These are phyloP conservation scores for Ennomos fuscantarius DNA, from an alignment of 2,888 invertebrate genomes.

Conservation along the genomic window DNA sequence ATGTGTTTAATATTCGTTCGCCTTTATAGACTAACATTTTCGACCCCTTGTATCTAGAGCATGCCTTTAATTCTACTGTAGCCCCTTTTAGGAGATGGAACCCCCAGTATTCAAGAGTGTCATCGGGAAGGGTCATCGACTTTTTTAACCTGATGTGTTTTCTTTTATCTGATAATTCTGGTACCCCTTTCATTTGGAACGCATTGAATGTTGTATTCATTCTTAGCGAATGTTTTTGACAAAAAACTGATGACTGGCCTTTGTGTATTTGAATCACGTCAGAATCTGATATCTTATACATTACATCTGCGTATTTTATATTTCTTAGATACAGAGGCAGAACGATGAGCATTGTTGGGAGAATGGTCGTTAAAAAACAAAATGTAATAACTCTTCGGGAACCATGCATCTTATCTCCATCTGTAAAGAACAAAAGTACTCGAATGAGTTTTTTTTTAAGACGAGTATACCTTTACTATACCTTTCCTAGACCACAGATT, in stretches of 20 bases:
- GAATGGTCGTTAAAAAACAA: slow-evolving; percentile 90
- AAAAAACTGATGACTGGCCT: slow-evolving; percentile 93
- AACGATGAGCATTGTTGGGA: slow-evolving; percentile 90
- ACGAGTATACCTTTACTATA: not conserved
- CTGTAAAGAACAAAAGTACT: slow-evolving; percentile 70
- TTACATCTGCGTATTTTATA: slow-evolving; percentile 90
- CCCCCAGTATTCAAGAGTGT: slow-evolving; percentile 95
- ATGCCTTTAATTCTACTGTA: slow-evolving; percentile 90
- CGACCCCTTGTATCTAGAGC: slow-evolving; percentile 92
- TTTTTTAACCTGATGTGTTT: slow-evolving; percentile 92
- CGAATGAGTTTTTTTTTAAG: no score
- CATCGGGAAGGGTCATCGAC: slow-evolving; percentile 93
- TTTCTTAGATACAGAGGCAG: slow-evolving; percentile 92
- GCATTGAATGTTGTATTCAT: slow-evolving; percentile 91
- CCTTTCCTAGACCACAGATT: no score
- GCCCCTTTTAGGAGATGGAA: slow-evolving; percentile 93
- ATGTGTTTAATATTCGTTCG: slow-evolving; percentile 90
- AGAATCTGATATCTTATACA: slow-evolving; percentile 92
- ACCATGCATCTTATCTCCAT: slow-evolving; percentile 91
- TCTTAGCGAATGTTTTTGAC: slow-evolving; percentile 90
- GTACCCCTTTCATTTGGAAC: slow-evolving; percentile 89
- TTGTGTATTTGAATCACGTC: slow-evolving; percentile 93
- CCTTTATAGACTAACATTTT: slow-evolving; percentile 93
- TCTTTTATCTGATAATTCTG: slow-evolving; percentile 88
- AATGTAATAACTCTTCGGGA: slow-evolving; percentile 91